A percentile compares a stretch with the other conserved stretches of the same genome.
Conservation (phyloP, 2,113 vertebrate genomes). For the Microtus ochrogaster region DNA sequence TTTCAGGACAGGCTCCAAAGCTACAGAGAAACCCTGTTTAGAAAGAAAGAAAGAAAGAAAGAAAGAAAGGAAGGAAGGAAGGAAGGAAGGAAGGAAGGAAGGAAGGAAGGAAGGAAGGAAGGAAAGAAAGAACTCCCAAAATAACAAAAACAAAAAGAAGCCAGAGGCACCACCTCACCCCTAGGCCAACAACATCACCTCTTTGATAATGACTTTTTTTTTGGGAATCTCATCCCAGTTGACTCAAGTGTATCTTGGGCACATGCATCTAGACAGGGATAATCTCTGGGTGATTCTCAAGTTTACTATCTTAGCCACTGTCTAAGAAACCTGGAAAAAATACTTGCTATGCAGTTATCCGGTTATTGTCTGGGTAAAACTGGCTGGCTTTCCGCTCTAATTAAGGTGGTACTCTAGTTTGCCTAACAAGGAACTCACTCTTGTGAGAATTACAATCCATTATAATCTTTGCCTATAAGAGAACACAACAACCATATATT, state of each 20-base stretch:
- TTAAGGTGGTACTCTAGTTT: neutral
- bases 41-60: too few relatives aligned
- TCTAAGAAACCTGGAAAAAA: neutral
- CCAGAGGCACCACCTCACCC: too few relatives aligned
- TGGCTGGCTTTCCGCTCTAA: neutral
- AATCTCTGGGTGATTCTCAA: neutral
- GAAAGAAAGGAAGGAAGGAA: too few relatives aligned
- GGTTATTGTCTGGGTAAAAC: neutral
- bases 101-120: fast-evolving
- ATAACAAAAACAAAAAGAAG: too few relatives aligned
- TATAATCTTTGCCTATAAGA: neutral
- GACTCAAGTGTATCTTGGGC: neutral
- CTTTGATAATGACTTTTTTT: constrained; percentile 1
- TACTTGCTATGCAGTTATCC: neutral
- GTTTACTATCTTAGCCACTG: neutral
- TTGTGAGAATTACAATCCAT: neutral
- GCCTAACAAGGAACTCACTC: neutral
- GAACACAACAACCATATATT: neutral
- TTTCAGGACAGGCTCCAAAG: too few relatives aligned
- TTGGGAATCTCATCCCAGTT: neutral
- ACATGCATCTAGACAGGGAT: neutral
- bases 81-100: too few relatives aligned
- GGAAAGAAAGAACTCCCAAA: too few relatives aligned
- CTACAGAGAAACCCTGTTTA: too few relatives aligned
- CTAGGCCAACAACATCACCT: neutral